Percentiles rank a stretch among this genome's conserved stretches.
These are phyloP conservation scores for Sinopyrophorus schimmeli DNA, from an alignment of 2,888 invertebrate genomes.

Conservation along the genomic window DNA sequence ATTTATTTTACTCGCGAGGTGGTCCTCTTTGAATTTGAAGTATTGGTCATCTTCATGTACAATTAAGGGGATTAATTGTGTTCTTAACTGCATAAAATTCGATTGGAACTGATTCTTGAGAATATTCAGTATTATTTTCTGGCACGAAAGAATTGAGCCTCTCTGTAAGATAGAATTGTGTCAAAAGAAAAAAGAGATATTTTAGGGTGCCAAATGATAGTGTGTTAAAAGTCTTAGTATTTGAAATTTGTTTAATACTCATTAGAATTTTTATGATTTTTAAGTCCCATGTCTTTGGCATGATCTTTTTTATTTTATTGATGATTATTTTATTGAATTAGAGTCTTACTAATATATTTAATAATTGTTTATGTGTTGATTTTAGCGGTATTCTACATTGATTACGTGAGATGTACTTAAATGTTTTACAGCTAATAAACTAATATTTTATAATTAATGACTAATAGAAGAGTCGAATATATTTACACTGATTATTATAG, in stretches of 20 bases:
- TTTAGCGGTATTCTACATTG: constrained; percentile 14
- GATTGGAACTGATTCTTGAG: too few species aligned
- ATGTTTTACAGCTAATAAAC: constrained; percentile 27
- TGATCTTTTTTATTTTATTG: constrained; percentile 10
- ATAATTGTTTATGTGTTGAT: constrained; percentile 10
- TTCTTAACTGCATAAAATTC: too few species aligned
- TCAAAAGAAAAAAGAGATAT: constrained; percentile 28
- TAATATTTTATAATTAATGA: constrained; percentile 8
- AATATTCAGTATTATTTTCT: too few species aligned
- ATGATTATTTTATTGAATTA: constrained; percentile 10
- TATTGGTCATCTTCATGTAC: too few species aligned
- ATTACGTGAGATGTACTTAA: constrained; percentile 19
- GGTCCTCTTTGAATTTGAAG: too few species aligned
- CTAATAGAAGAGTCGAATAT: too few species aligned
- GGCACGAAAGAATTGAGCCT: too few species aligned
- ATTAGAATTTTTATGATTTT: background rate
- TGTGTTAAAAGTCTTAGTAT: constrained; percentile 14
- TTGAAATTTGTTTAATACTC: background rate
- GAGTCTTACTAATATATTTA: background rate
- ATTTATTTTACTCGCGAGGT: too few species aligned
- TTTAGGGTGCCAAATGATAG: constrained; percentile 26
- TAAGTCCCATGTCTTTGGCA: background rate
- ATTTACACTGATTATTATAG: too few species aligned
- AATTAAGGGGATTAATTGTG: too few species aligned
- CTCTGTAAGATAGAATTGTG: constrained; percentile 38